A percentile compares a stretch with the other conserved stretches of the same genome.
phyloP scores from a whole-genome alignment of 2,888 invertebrate genomes.

The Spodoptera littoralis region DNA sequence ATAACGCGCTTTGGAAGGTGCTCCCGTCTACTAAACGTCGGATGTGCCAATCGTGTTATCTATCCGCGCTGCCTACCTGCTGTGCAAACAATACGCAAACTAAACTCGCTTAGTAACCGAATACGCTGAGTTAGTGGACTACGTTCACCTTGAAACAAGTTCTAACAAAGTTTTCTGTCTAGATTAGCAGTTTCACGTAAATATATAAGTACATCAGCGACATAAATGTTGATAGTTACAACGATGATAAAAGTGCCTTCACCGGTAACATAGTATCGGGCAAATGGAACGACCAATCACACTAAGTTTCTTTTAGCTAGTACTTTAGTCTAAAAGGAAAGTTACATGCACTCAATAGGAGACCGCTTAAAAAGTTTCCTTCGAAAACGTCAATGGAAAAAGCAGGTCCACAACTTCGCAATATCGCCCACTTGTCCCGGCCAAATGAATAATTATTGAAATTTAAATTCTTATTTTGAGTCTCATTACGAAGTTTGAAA shows the following conservation, averaged over 20 bases:
- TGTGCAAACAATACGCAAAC: constrained; percentile 63
- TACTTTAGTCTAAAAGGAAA: constrained; percentile 73
- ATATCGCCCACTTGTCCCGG: constrained; percentile 73
- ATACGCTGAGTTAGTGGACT: constrained; percentile 46
- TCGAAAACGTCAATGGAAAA: constrained; percentile 70
- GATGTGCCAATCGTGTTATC: constrained; percentile 72
- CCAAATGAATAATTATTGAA: constrained; percentile 78
- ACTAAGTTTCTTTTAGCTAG: constrained; percentile 71
- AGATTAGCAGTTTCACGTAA: constrained; percentile 45
- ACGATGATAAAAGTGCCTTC: constrained; percentile 41
- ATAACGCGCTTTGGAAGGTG: constrained; percentile 76
- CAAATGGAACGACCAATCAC: constrained; percentile 67
- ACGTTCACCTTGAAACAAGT: constrained; percentile 51
- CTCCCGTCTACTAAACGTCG: constrained; percentile 69
- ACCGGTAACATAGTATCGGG: constrained; percentile 55
- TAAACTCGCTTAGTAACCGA: constrained; percentile 49
- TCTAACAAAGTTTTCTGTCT: constrained; percentile 40
- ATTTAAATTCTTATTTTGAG: constrained; percentile 76
- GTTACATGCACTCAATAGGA: constrained; percentile 78
- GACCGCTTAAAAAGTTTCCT: constrained; percentile 73
- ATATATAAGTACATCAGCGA: constrained; percentile 45
- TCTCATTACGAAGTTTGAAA: constrained; percentile 73
- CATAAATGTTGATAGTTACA: constrained; percentile 45
- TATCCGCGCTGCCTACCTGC: constrained; percentile 63
- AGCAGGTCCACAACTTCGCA: constrained; percentile 71